Evolutionary conservation across 1,140 invertebrate species (phyloP).

Genomic region (Antheraea pernyi): DNA sequence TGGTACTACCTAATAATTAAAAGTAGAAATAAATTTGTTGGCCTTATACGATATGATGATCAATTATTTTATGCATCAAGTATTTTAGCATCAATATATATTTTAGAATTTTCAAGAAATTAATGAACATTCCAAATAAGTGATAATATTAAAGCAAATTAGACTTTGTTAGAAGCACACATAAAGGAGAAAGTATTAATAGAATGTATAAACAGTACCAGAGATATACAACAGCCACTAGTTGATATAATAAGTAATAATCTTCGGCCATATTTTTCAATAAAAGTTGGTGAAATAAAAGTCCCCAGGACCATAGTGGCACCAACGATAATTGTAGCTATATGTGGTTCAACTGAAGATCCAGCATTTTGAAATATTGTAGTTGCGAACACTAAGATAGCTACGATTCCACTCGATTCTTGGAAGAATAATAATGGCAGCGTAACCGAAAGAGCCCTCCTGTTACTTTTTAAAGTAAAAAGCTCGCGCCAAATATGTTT

Average conservation of each 20-base stretch:
- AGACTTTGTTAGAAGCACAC: too few relatives aligned
- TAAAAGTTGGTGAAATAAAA: constrained; percentile 49
- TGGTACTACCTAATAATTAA: too few relatives aligned
- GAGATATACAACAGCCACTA: constrained; percentile 24
- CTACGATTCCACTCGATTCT: constrained; percentile 54
- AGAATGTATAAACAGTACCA: constrained; percentile 26
- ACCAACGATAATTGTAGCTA: constrained; percentile 34
- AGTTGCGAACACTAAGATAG: constrained; percentile 76
- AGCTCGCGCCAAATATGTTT: constrained; percentile 28
- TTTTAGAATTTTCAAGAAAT: too few relatives aligned
- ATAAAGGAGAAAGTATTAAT: too few relatives aligned
- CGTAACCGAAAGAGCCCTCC: constrained; percentile 26
- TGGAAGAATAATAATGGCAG: constrained; percentile 47
- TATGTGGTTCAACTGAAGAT: constrained; percentile 24
- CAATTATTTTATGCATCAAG: too few relatives aligned
- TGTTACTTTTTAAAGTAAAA: constrained; percentile 33
- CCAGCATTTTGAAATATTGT: constrained; percentile 55
- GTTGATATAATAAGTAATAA: constrained; percentile 65
- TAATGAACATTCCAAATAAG: too few relatives aligned
- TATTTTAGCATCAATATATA: too few relatives aligned
- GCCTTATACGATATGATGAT: too few relatives aligned
- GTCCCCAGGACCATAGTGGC: constrained; percentile 68
- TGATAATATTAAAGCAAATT: too few relatives aligned
- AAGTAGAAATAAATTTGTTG: too few relatives aligned
- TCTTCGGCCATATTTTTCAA: constrained; percentile 75